Evolutionary conservation across 2,113 vertebrate genomes (phyloP), one percentile per base, ranked within the genome.

Genomic region (Craseonycteris thonglongyai): DNA sequence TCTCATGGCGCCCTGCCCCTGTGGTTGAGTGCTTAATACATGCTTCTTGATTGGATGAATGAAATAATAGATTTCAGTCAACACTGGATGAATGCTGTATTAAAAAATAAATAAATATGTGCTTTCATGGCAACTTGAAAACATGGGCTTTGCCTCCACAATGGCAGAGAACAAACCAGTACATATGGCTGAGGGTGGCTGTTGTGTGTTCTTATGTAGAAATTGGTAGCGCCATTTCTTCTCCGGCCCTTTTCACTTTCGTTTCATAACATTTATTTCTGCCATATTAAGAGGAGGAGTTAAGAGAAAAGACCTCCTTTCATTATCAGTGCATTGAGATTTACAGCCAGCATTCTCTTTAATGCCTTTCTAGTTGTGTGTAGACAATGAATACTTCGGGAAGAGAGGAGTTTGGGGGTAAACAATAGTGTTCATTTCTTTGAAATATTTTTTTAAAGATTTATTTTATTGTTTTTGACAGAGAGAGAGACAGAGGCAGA

Each of bases 221-320:
- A 45, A 86, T 65, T 28, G 16, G 83, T 68, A 66, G 56, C 82
- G 54, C 65, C 63, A 42, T 78, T 69, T 51, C 74, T 30, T 58
- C 30, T 38, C 16, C 28, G 45, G 45, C 49, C 89, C 89, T 94
- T 93, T 83, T 74, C 54, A 56, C 49, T 94, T 94, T 91, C 95
- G 82, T 93, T 95, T 94, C 40, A 54, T 74, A 95, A 88, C 86
- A 95, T 92, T 92, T 54, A 19, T 81, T 82, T 81, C 69, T 90
- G 42, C 59, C 88, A 12, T 40, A 56, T 58, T 84, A 92, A 90
- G 85, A 96, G 38, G 68, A 80, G 51, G 76, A 84, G 35, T 76
- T 84, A 68, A 88, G 93, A 94, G 51, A 42, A 69, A 87, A 93
- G 92, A 71, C 61, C 35, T 66, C 56, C 49, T 54, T 74, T 28